Conservation (phyloP, 2,113 vertebrate species). For the Gnathonemus echidnorhynchus region DNA sequence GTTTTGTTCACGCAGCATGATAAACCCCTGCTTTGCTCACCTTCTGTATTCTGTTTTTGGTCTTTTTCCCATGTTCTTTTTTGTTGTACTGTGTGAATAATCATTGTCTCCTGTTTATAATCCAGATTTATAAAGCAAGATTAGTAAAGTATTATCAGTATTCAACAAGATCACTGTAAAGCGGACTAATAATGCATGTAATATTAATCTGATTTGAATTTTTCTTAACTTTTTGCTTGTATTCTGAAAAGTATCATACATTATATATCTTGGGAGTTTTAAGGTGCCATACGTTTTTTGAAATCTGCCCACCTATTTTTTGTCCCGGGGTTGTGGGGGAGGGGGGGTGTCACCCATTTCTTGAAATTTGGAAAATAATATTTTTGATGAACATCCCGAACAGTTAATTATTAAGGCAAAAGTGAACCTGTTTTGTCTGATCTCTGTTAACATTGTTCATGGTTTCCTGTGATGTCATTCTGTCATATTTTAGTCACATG, state of each 20-base stretch:
- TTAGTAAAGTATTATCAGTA: neutral
- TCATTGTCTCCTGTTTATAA: neutral
- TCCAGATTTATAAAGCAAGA: neutral
- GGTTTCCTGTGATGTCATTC: neutral
- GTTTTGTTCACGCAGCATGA: neutral
- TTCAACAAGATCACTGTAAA: neutral
- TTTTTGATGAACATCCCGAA: neutral
- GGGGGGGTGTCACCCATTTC: too few relatives aligned
- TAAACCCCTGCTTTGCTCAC: neutral
- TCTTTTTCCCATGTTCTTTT: neutral
- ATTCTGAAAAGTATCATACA: neutral
- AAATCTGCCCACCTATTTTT: too few relatives aligned
- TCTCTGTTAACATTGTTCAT: neutral
- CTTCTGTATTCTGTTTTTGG: neutral
- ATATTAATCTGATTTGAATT: neutral
- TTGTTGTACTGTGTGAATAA: neutral
- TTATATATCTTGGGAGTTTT: neutral
- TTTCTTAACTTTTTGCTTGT: neutral
- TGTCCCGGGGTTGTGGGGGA: too few relatives aligned
- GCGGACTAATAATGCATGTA: neutral
- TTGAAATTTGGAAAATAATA: neutral
- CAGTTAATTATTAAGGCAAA: neutral
- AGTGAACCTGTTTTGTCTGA: neutral
- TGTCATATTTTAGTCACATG: neutral
- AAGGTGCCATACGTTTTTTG: neutral